Evolutionary conservation across 2,797 vertebrate species (phyloP), one percentile per base, ranked within the genome.

Genomic region (Eulemur coronatus): DNA sequence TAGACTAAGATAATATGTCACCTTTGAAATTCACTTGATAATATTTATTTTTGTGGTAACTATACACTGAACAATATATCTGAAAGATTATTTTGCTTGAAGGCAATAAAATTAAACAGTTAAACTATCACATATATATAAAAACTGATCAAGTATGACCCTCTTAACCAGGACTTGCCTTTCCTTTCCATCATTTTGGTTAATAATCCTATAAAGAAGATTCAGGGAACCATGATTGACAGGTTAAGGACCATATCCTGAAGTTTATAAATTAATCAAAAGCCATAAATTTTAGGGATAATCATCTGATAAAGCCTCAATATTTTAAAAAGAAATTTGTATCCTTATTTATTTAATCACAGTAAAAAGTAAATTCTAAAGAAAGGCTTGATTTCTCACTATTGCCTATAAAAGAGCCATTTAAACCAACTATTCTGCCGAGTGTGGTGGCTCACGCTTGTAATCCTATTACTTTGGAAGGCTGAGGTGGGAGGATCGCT

Each of bases 1-100:
- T 69, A 94, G 91, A 82, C 63, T 86, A 90, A 72, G 70, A 92
- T 69, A 86, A 91, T 80, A 41, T 38, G 67, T 50, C 20, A 86
- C 30, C 61, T 78, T 28, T 89, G 55, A 93, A 88, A 82, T 67
- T 59, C 80, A 93, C 22, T 26, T 52, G 59, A 11, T 82, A 65
- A 89, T 80, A 61, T 26, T 81, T 80, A 81, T 75, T 89, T 95
- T 69, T 76, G 46, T 84, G 20, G 9, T 35, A 96, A 92, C 38
- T 61, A 88, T 7, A 81, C 38, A 84, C 61, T 55, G 78, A 79
- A 85, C 28, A 73, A 72, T 87, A 57, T 24, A 50, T 38, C 55
- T 75, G 46, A 79, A 96, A 79, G 41, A 52, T 30, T 72, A 88
- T 59, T 80, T 65, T 86, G 76, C 30, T 80, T 86, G 48, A 84